Percentiles rank a stretch among this genome's conserved stretches.
These are phyloP conservation scores for Festucalex cinctus DNA, from an alignment of 2,113 vertebrate species.

Conservation along the genomic window DNA sequence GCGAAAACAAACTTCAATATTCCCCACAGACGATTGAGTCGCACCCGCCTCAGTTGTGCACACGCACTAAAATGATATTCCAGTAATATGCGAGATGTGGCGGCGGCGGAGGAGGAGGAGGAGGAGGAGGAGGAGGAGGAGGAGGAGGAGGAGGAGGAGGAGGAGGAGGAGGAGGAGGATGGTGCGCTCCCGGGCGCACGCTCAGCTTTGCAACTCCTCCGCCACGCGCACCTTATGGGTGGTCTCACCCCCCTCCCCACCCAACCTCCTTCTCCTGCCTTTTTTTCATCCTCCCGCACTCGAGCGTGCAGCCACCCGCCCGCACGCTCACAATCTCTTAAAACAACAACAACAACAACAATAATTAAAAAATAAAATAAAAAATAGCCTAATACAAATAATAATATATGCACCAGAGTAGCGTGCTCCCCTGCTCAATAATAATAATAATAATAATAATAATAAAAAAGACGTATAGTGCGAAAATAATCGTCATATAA, in stretches of 20 bases:
- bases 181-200: constrained; percentile 64
- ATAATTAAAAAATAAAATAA: not conserved
- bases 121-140: too few relatives aligned
- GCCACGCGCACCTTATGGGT: constrained; percentile 49
- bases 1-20: not conserved
- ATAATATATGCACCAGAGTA: too few relatives aligned
- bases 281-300: constrained; percentile 19
- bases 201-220: constrained; percentile 1
- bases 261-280: constrained; percentile 1
- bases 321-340: not conserved
- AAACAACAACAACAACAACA: not conserved
- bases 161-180: constrained; percentile 55
- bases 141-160: too few relatives aligned
- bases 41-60: not conserved
- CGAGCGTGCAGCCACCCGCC: constrained; percentile 11
- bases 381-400: too few relatives aligned
- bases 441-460: too few relatives aligned
- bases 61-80: not conserved
- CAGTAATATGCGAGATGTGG: constrained; percentile 26
- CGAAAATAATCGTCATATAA: not conserved
- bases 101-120: constrained; percentile 57
- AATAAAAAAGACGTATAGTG: not conserved
- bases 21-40: constrained; percentile 13
- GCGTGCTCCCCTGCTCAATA: too few relatives aligned
- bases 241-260: constrained; percentile 37